A percentile compares a stretch with the other conserved stretches of the same genome.
Evolutionary conservation across 2,113 vertebrate species (phyloP).

Genomic region (Ochotona princeps): DNA sequence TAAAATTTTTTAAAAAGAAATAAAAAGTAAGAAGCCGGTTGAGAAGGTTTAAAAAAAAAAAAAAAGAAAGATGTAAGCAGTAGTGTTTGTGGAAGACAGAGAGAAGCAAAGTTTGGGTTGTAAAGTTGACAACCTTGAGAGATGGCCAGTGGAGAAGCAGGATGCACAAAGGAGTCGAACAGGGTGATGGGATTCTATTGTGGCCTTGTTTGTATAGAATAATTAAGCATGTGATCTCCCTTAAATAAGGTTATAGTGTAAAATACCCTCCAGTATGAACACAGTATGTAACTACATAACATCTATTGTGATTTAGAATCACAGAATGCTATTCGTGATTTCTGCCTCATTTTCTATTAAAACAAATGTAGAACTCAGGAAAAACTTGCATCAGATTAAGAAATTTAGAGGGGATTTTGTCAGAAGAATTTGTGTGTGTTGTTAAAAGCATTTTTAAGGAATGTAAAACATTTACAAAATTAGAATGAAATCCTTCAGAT

Average conservation of each 20-base stretch:
- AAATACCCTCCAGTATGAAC: neutral
- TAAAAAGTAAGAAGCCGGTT: neutral
- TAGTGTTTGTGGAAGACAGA: neutral
- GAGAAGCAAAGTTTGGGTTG: neutral
- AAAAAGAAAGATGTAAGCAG: neutral
- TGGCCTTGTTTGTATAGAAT: neutral
- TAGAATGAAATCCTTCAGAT: neutral
- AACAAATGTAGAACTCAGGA: slow-evolving; percentile 30
- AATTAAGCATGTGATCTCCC: neutral
- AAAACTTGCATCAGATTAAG: neutral
- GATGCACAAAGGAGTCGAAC: neutral
- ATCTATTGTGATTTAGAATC: slow-evolving; percentile 19
- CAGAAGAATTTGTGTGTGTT: neutral
- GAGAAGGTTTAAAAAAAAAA: neutral
- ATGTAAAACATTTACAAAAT: neutral
- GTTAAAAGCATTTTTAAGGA: slow-evolving; percentile 2
- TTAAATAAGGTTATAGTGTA: neutral
- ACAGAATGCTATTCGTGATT: neutral
- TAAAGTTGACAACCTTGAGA: neutral
- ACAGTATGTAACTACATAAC: neutral
- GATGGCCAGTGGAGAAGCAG: accelerated
- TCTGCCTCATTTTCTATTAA: slow-evolving; percentile 36
- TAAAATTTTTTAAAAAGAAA: neutral
- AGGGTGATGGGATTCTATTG: neutral
- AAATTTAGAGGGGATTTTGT: slow-evolving; percentile 13